Evolutionary conservation across 2,113 vertebrate species (phyloP).

Genomic region (Pampusana beccarii): DNA sequence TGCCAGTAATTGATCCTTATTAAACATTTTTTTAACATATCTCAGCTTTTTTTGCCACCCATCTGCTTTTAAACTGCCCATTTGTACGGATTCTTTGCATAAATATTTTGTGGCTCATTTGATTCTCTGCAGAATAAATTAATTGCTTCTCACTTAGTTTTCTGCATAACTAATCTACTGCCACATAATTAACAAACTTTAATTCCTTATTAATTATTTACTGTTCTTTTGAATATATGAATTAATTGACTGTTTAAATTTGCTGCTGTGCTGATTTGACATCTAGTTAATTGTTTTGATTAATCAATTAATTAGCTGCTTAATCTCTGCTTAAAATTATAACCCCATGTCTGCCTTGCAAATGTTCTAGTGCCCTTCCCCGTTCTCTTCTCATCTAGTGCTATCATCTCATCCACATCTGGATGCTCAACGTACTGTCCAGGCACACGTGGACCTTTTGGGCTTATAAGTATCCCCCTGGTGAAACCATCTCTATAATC

Average conservation of each 20-base stretch:
- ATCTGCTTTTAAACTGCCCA: constrained; percentile 55
- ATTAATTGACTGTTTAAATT: constrained; percentile 63
- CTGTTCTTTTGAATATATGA: constrained; percentile 64
- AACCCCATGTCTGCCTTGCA: constrained; percentile 38
- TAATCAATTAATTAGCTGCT: constrained; percentile 64
- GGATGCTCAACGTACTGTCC: background rate
- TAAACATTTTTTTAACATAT: background rate
- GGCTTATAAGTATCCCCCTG: background rate
- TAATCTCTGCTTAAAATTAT: constrained; percentile 53
- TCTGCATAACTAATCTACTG: constrained; percentile 61
- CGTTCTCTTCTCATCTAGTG: background rate
- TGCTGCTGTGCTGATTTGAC: constrained; percentile 52
- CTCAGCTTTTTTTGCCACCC: constrained; percentile 39
- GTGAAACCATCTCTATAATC: background rate
- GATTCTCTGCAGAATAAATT: constrained; percentile 66
- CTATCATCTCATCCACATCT: background rate
- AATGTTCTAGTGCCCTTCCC: background rate
- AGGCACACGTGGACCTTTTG: background rate
- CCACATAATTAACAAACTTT: constrained; percentile 66
- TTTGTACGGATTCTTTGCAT: constrained; percentile 47
- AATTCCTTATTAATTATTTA: constrained; percentile 67
- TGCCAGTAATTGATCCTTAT: constrained; percentile 14
- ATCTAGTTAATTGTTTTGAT: constrained; percentile 62
- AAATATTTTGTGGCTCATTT: constrained; percentile 69
- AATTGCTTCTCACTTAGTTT: constrained; percentile 65